phyloP scores from a whole-genome alignment of 1,140 invertebrate species.

The Zophobas morio region DNA sequence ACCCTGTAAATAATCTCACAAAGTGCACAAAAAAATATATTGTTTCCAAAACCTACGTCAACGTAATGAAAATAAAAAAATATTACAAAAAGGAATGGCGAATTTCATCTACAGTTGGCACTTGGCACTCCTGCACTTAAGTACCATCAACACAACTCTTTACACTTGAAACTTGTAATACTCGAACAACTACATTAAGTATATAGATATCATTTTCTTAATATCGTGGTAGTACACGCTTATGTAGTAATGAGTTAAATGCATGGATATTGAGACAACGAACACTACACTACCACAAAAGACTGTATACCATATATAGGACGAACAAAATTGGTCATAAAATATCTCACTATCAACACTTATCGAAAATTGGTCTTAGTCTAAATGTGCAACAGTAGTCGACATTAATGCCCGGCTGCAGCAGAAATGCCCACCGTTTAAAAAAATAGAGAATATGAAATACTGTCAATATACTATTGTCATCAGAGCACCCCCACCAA shows the following conservation, averaged over 20 bases:
- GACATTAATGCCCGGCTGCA: constrained; percentile 19
- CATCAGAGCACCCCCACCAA: constrained; percentile 1
- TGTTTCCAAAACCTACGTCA: constrained; percentile 24
- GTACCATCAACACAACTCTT: constrained; percentile 2
- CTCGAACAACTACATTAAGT: neutral
- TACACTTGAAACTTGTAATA: constrained; percentile 1
- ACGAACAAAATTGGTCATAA: constrained; percentile 23
- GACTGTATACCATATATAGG: neutral
- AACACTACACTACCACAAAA: constrained; percentile 26
- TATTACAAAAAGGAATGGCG: constrained; percentile 26
- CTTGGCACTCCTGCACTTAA: neutral
- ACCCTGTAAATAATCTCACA: neutral
- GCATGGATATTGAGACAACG: neutral
- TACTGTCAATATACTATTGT: constrained; percentile 25
- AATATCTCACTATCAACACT: constrained; percentile 15
- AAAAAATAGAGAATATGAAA: constrained; percentile 23
- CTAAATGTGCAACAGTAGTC: constrained; percentile 2
- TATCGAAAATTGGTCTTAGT: constrained; percentile 31
- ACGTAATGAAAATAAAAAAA: constrained; percentile 10
- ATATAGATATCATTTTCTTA: neutral
- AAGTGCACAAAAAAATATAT: constrained; percentile 12
- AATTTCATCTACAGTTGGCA: neutral
- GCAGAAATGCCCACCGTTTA: neutral
- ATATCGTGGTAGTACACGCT: neutral
- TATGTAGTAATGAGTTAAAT: constrained; percentile 24